Base-by-base conservation (phyloP, 2,113 vertebrate species). In the Strix aluco region DNA sequence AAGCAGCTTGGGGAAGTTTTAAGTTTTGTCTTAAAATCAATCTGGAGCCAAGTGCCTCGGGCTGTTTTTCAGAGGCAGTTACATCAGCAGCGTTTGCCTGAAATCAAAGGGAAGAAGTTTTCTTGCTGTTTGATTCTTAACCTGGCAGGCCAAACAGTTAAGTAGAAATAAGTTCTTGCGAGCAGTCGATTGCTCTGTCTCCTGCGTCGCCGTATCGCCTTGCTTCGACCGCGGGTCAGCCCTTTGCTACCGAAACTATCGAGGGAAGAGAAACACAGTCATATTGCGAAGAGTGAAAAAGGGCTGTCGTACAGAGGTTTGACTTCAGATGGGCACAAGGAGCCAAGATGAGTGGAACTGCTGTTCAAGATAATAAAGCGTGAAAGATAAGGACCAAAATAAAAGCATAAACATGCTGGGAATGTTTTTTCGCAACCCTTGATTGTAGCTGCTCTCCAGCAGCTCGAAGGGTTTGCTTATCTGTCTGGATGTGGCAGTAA, bases 51-150 rank as follows among this genome's bases (percentile, higher is more conserved):
- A 8, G 11, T 6, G 21, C 23, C 3, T 3, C 13, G 3, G 13
- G 34, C 32, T 1, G 4, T 8, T 25, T 71, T 55, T n/a, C 4
- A 0, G 42, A 9, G n/a, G 51, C 10, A 2, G 29, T 30, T 40
- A 5, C 19, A 0, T 12, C 20, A 3, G 0, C 6, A 1, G 10
- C 2, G 29, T 15, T 63, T 22, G 2, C 23, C 27, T 5, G 13
- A 40, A 62, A 17, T 25, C 8, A 23, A 47, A 40, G 2, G 18
- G 20, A 13, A 40, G 21, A 38, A 10, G 66, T 44, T 80, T 55
- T 38, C 34, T 55, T 13, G 13, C 30, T n/a, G 6, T 38, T 80
- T 25, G 19, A 22, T 25, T 34, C 34, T 38, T 52, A 36, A 36
- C 11, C 14, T 15, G 7, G 5, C 55, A 34, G 65, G 6, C 9